These are phyloP conservation scores for Thaumetopoea pityocampa DNA, from an alignment of 1,140 invertebrate genomes.

Conservation along the genomic window DNA sequence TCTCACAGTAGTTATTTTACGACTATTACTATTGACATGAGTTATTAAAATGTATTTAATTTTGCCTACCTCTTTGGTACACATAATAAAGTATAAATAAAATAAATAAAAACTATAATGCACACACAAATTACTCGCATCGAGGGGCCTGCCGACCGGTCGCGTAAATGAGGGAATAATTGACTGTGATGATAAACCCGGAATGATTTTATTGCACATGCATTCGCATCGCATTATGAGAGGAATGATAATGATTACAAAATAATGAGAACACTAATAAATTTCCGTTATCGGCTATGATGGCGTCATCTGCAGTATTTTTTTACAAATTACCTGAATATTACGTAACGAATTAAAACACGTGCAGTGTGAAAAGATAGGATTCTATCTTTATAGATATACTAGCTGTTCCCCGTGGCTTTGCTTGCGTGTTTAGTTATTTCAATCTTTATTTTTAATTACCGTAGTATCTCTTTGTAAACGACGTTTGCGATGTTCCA, in stretches of 20 bases:
- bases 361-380: too few species aligned
- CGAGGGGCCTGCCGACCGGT: constrained; percentile 36
- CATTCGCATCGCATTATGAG: constrained; percentile 45
- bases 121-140: constrained; percentile 48
- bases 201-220: constrained; percentile 58
- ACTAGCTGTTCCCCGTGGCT: too few species aligned
- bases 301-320: too few species aligned
- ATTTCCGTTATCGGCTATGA: too few species aligned
- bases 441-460: too few species aligned
- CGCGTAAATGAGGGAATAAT: constrained; percentile 67
- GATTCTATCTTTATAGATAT: too few species aligned
- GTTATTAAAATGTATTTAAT: constrained; percentile 41
- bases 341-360: too few species aligned
- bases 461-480: too few species aligned
- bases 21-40: constrained; percentile 37
- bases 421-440: too few species aligned
- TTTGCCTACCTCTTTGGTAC: constrained; percentile 31
- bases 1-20: constrained; percentile 26
- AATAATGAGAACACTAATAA: constrained; percentile 33
- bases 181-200: constrained; percentile 64
- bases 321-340: too few species aligned
- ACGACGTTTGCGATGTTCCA: too few species aligned
- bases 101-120: constrained; percentile 60
- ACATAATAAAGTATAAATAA: constrained; percentile 46
- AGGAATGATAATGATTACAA: constrained; percentile 46